Percentiles rank a stretch among this genome's conserved stretches.
phyloP scores from a whole-genome alignment of 2,797 vertebrate genomes.

The Oreochromis mossambicus region DNA sequence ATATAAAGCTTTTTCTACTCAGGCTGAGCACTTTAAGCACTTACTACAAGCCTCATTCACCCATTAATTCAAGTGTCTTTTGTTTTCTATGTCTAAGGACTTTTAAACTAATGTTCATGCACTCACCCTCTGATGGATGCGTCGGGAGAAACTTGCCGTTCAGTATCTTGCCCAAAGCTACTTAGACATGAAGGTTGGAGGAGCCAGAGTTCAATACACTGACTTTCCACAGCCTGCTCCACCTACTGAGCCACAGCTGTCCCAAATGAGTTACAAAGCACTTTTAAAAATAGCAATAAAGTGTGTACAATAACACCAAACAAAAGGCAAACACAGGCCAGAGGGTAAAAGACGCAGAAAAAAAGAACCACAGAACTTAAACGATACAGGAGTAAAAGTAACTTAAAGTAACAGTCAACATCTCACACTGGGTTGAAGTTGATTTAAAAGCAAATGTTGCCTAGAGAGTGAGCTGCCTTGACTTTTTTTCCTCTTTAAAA shows the following conservation, averaged over 20 bases:
- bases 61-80: neutral
- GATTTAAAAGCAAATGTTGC: neutral
- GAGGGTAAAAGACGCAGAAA: neutral
- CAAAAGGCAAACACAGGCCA: neutral
- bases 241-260: neutral
- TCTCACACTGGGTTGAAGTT: neutral
- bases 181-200: neutral
- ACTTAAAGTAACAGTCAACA: neutral
- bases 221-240: neutral
- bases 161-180: neutral
- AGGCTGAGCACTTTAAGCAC: neutral
- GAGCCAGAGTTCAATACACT: neutral
- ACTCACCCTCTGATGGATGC: neutral
- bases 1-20: neutral
- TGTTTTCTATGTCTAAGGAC: neutral
- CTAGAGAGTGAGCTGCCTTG: neutral
- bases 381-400: neutral
- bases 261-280: neutral
- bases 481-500: neutral
- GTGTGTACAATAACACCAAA: neutral
- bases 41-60: neutral
- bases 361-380: neutral
- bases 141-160: rapidly evolving
- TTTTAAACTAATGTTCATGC: neutral
- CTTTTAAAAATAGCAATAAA: neutral